Percentiles rank a stretch among this genome's conserved stretches.
Conservation (phyloP, 2,113 vertebrate species). For the Neogobius melanostomus region DNA sequence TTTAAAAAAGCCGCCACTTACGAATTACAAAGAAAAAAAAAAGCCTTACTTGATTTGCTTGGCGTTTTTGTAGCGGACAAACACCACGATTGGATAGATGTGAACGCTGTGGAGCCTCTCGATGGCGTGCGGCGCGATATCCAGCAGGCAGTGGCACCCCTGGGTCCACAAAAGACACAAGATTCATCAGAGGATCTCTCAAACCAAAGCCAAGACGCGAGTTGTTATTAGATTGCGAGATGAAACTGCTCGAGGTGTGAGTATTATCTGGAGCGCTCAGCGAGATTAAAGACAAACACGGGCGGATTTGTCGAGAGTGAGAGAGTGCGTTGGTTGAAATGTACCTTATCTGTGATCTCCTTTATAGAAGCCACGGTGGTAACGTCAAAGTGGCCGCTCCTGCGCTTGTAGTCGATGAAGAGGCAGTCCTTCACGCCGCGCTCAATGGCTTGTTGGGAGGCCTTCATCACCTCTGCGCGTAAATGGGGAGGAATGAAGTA, state of each 20-base stretch:
- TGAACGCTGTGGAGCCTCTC: slow-evolving; percentile 95
- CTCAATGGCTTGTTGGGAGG: slow-evolving; percentile 97
- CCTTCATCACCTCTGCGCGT: slow-evolving; percentile 95
- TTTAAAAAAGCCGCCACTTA: too few species aligned
- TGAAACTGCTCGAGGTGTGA: not conserved
- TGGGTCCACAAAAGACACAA: slow-evolving; percentile 43
- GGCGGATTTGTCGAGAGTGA: slow-evolving; percentile 8
- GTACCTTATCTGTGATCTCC: slow-evolving; percentile 95
- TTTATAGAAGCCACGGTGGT: slow-evolving; percentile 97
- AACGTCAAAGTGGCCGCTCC: slow-evolving; percentile 97
- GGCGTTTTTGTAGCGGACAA: slow-evolving; percentile 98
- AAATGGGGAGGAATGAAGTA: not conserved
- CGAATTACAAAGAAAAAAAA: not conserved
- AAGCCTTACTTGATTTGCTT: slow-evolving; percentile 97
- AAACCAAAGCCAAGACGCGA: not conserved
- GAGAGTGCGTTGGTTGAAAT: slow-evolving; percentile 3
- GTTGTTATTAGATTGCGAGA: slow-evolving; percentile 8
- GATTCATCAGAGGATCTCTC: not conserved
- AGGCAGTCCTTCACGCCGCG: slow-evolving; percentile 95
- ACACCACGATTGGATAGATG: slow-evolving; percentile 98
- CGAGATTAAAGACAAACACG: slow-evolving; percentile 39
- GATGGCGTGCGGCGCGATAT: slow-evolving; percentile 94
- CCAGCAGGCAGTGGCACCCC: slow-evolving; percentile 97
- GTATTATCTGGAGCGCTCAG: slow-evolving; percentile 27
- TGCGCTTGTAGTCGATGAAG: slow-evolving; percentile 96